phyloP scores from a whole-genome alignment of 2,797 vertebrate genomes.

The Macrochelys suwanniensis region DNA sequence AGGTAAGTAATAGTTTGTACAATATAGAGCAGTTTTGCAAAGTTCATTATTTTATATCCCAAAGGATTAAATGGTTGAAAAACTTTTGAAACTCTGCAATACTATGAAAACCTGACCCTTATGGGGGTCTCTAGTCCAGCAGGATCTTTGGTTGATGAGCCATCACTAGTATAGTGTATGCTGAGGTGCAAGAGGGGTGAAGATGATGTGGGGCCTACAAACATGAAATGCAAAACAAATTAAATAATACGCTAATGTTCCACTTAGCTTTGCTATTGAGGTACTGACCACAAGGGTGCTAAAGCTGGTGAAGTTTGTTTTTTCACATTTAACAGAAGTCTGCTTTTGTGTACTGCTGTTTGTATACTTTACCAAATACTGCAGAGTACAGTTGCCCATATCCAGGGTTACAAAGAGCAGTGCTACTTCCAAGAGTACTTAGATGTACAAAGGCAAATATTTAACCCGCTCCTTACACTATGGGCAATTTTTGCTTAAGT shows the following conservation, averaged over 20 bases:
- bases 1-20: neutral
- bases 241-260: neutral
- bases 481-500: neutral
- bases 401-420: conserved; percentile 1
- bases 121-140: neutral
- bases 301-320: conserved; percentile 9
- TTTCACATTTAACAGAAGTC: neutral
- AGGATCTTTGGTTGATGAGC: neutral
- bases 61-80: neutral
- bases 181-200: neutral
- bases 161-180: neutral
- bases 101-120: neutral
- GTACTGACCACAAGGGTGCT: rapidly evolving
- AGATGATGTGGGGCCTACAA: neutral
- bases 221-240: neutral
- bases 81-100: neutral
- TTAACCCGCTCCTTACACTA: conserved; percentile 40
- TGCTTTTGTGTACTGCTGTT: neutral
- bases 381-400: neutral
- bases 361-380: neutral
- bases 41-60: neutral
- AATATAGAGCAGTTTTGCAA: neutral
- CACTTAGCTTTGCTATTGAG: neutral
- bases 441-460: neutral
- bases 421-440: neutral